Evolutionary conservation across 2,113 vertebrate genomes (phyloP).

Genomic region (Coracopsis vasa): DNA sequence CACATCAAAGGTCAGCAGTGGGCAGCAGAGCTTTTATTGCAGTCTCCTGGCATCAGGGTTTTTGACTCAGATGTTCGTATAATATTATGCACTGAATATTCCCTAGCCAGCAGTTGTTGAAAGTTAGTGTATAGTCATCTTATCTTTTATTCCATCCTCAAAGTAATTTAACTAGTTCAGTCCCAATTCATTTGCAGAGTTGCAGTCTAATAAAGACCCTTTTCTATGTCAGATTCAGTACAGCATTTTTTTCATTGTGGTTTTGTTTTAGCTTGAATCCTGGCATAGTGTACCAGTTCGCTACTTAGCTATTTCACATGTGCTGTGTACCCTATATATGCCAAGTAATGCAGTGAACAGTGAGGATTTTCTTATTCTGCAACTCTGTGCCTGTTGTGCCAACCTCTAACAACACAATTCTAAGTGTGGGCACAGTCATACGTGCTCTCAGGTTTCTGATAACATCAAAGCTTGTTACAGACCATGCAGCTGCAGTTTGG

Average conservation of each 20-base stretch:
- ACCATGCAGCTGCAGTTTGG: background rate
- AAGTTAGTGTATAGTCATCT: background rate
- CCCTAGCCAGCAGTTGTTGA: background rate
- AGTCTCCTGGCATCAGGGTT: background rate
- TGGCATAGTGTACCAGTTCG: background rate
- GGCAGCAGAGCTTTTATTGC: background rate
- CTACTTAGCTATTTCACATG: background rate
- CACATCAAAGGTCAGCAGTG: background rate
- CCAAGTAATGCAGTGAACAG: accelerated
- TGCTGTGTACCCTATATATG: background rate
- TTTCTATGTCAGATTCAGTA: background rate
- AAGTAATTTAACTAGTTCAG: background rate
- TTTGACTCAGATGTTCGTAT: background rate
- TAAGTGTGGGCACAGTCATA: background rate
- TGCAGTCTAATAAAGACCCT: background rate
- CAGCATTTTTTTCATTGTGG: background rate
- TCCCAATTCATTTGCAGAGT: background rate
- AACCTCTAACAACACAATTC: background rate
- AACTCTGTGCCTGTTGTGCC: accelerated
- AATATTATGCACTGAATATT: background rate
- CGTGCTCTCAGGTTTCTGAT: background rate
- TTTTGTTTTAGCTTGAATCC: background rate
- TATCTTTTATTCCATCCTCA: background rate
- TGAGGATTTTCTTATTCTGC: background rate
- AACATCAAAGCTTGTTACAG: background rate